Evolutionary conservation across 2,888 invertebrate species (phyloP), one percentile per base, ranked within the genome.

Genomic region (Harpagoxenus sublaevis): DNA sequence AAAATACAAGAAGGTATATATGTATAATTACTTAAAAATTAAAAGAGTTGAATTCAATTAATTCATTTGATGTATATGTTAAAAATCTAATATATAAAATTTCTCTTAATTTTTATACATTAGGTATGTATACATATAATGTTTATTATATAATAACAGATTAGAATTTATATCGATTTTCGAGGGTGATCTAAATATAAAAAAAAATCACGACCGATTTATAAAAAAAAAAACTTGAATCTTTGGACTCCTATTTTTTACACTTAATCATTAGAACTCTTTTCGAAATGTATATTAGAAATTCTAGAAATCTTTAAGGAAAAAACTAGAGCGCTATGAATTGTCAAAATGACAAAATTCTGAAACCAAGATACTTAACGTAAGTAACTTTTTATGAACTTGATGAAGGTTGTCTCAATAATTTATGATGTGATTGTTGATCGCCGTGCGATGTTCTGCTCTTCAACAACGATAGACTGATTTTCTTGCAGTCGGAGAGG

Each of bases 401-500:
- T 45, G 15, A 60, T 10, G 12, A 51, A 15, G 12, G 8, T 23
- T 35, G 31, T 12, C 10, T 73, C n/a, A 23, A 51, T 73, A 81
- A 73, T 73, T 81, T 62, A 81, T 39, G 57, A 28, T 45, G 28
- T 10, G n/a, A 83, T 57, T 55, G 78, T 51, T 48, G 79, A 78
- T 79, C 15, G 28, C 15, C 31, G 31, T 39, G 51, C 35, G 39
- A 28, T 53, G 70, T 57, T 63, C 45, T 53, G 66, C 31, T 70
- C 60, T 62, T 68, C 62, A 45, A 35, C 31, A 51, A 53, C 42
- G 65, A 23, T 9, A 51, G 39, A 15, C 70, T 68, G 71, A 78
- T 84, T 78, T 78, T 84, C 85, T 65, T 55, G 70, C 70, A 81
- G 63, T 35, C 75, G 28, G 51, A 51, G 60, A 74, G 73, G 35